Conservation (phyloP, 2,888 invertebrate species). For the Chaetogeoica ovagalla region DNA sequence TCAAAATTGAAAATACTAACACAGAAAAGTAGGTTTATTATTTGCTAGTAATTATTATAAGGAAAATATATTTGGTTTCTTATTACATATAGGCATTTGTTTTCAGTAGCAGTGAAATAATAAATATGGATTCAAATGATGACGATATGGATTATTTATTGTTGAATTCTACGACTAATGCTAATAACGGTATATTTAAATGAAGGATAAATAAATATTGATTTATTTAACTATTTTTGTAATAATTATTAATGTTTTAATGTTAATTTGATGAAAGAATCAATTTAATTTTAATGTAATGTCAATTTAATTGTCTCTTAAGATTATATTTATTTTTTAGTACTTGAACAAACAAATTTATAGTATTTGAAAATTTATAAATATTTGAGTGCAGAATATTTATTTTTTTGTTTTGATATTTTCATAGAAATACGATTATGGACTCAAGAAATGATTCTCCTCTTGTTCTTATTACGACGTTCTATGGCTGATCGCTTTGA, state of each 20-base stretch:
- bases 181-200: constrained; percentile 27
- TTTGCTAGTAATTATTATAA: not conserved
- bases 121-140: constrained; percentile 27
- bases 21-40: constrained; percentile 33
- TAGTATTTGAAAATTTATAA: not conserved
- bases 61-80: not conserved
- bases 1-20: not conserved
- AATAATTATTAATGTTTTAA: not conserved
- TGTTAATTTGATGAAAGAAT: too few relatives aligned
- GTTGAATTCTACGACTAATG: constrained; percentile 44
- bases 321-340: not conserved
- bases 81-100: constrained; percentile 13
- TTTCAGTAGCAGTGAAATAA: constrained; percentile 15
- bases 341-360: not conserved
- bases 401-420: not conserved
- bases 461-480: constrained; percentile 48
- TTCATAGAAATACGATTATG: constrained; percentile 54
- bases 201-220: not conserved
- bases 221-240: not conserved
- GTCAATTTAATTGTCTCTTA: not conserved
- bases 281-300: too few relatives aligned
- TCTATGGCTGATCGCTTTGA: constrained; percentile 40
- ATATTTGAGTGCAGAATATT: not conserved
- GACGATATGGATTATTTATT: constrained; percentile 41
- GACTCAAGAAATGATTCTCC: constrained; percentile 54